Evolutionary conservation across 2,888 invertebrate genomes (phyloP).

Genomic region (Andrena haemorrhoa): DNA sequence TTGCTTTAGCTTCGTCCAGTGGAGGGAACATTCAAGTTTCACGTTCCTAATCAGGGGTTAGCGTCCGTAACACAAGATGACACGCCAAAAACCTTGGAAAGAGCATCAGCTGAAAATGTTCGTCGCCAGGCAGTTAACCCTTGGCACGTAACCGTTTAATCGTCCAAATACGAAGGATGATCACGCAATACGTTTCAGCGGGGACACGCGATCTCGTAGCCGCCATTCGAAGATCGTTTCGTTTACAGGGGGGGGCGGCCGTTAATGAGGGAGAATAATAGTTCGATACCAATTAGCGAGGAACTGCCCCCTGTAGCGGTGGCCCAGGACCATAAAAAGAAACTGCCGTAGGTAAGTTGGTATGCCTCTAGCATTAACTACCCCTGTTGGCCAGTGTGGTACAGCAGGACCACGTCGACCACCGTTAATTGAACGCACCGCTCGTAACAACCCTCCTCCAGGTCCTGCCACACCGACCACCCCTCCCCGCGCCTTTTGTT

Average conservation of each 20-base stretch:
- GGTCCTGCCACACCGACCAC: conserved; percentile 58
- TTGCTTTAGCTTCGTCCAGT: not conserved
- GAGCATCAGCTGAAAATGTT: conserved; percentile 28
- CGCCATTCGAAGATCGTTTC: conserved; percentile 58
- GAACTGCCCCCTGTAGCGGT: conserved; percentile 76
- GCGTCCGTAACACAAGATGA: conserved; percentile 6
- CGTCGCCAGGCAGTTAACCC: conserved; percentile 26
- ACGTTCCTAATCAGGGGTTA: conserved; percentile 7
- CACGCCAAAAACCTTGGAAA: conserved; percentile 13
- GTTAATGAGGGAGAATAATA: conserved; percentile 84
- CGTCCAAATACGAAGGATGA: conserved; percentile 17
- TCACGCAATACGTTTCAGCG: conserved; percentile 24
- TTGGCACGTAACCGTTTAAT: conserved; percentile 27
- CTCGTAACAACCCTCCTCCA: conserved; percentile 79
- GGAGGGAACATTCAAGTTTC: not conserved
- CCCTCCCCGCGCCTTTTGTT: conserved; percentile 38
- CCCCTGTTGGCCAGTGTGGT: conserved; percentile 75
- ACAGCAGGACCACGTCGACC: conserved; percentile 77
- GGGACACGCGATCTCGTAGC: conserved; percentile 37
- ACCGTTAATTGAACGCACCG: conserved; percentile 85
- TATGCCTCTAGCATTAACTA: conserved; percentile 83
- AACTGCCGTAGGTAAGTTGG: conserved; percentile 84
- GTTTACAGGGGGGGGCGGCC: conserved; percentile 67
- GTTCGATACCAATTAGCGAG: conserved; percentile 85
- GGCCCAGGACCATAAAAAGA: conserved; percentile 82